Evolutionary conservation across 2,888 invertebrate genomes (phyloP).

Genomic region (Cheilosia grossa): DNA sequence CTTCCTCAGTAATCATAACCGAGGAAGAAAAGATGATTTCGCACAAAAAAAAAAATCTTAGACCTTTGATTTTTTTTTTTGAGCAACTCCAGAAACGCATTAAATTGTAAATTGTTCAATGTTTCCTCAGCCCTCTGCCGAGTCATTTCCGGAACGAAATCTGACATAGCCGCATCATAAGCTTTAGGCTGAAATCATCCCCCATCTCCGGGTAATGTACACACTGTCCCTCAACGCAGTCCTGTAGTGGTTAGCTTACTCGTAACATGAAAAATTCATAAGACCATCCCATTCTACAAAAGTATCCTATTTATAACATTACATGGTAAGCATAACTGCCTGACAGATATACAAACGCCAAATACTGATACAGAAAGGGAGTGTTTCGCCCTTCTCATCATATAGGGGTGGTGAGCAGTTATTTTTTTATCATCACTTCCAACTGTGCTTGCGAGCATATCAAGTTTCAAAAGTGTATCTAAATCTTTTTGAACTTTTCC

Average conservation of each 20-base stretch:
- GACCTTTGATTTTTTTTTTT: background rate
- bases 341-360: slow-evolving; percentile 28
- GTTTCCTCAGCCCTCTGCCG: slow-evolving; percentile 3
- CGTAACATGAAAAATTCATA: slow-evolving; percentile 50
- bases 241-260: slow-evolving; percentile 39
- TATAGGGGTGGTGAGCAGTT: background rate
- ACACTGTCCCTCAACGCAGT: slow-evolving; percentile 12
- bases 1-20: too few relatives aligned
- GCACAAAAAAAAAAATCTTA: background rate
- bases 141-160: slow-evolving; percentile 26
- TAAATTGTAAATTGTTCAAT: background rate
- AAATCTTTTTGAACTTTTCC: slow-evolving; percentile 50
- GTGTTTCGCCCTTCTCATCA: background rate
- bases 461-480: slow-evolving; percentile 8
- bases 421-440: slow-evolving; percentile 38
- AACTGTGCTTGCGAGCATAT: slow-evolving; percentile 9
- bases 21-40: too few relatives aligned
- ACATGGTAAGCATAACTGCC: slow-evolving; percentile 39
- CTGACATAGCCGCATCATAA: slow-evolving; percentile 47
- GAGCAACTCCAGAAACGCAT: background rate
- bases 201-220: slow-evolving; percentile 1
- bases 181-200: slow-evolving; percentile 35
- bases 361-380: slow-evolving; percentile 18
- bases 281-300: slow-evolving; percentile 36
- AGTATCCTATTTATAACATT: slow-evolving; percentile 40